These are phyloP conservation scores for Trichonephila inaurata DNA, from an alignment of 1,140 invertebrate genomes.

Conservation along the genomic window DNA sequence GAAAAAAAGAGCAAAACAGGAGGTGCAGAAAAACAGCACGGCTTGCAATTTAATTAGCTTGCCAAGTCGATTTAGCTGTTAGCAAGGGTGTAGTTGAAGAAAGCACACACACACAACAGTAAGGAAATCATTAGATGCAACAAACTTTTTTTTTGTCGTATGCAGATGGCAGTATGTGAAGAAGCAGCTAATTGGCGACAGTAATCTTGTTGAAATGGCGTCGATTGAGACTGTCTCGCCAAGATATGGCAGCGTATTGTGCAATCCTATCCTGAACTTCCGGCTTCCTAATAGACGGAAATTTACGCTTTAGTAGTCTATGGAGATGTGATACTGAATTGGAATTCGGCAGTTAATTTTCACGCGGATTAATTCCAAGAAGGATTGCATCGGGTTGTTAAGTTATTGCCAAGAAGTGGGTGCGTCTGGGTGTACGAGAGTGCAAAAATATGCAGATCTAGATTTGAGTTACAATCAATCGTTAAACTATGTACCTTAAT, in stretches of 20 bases:
- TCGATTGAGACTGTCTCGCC: constrained; percentile 36
- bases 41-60: constrained; percentile 60
- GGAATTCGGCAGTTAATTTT: background rate
- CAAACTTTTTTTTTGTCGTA: background rate
- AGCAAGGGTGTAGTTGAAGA: constrained; percentile 8
- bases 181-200: constrained; percentile 33
- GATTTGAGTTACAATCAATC: too few relatives aligned
- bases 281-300: constrained; percentile 14
- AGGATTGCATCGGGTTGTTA: too few relatives aligned
- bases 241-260: background rate
- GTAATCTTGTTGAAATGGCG: constrained; percentile 28
- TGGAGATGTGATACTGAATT: background rate
- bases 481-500: too few relatives aligned
- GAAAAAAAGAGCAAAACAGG: background rate
- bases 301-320: background rate
- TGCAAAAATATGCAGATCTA: too few relatives aligned
- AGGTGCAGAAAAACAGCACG: constrained; percentile 15
- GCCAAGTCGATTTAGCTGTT: constrained; percentile 45
- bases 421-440: too few relatives aligned
- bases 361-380: too few relatives aligned
- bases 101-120: constrained; percentile 9
- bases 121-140: constrained; percentile 35
- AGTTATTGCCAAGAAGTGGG: too few relatives aligned
- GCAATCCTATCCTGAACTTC: background rate
- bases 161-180: background rate